These are phyloP conservation scores for Polymixis lichenea DNA, from an alignment of 2,888 invertebrate species.

Conservation along the genomic window DNA sequence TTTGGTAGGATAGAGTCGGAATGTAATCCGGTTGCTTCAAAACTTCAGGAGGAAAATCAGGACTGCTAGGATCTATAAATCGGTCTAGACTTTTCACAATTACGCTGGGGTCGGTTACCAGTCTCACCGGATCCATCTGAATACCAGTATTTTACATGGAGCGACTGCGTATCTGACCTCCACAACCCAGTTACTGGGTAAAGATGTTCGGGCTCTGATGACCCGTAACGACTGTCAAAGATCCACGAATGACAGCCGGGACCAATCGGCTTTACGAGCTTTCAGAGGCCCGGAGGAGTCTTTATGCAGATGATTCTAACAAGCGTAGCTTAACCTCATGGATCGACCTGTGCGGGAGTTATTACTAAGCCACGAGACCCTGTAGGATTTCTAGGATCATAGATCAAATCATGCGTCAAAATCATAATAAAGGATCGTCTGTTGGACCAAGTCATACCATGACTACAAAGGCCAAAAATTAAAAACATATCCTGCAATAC, in stretches of 20 bases:
- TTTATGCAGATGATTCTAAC: rapidly evolving
- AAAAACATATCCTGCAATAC: background rate
- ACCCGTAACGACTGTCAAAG: background rate
- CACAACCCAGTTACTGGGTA: no score
- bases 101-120: no score
- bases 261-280: background rate
- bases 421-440: background rate
- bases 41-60: no score
- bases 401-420: background rate
- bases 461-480: background rate
- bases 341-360: no score
- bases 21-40: background rate
- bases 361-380: no score
- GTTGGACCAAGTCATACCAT: background rate
- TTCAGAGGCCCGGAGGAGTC: no score
- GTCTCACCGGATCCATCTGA: no score
- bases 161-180: no score
- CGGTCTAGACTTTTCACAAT: no score
- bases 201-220: no score
- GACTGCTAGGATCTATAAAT: background rate
- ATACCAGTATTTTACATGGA: no score
- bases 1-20: background rate
- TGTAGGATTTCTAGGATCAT: background rate
- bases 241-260: background rate
- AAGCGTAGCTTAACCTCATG: no score